phyloP scores from a whole-genome alignment of 2,113 vertebrate genomes.

The Fregata magnificens region DNA sequence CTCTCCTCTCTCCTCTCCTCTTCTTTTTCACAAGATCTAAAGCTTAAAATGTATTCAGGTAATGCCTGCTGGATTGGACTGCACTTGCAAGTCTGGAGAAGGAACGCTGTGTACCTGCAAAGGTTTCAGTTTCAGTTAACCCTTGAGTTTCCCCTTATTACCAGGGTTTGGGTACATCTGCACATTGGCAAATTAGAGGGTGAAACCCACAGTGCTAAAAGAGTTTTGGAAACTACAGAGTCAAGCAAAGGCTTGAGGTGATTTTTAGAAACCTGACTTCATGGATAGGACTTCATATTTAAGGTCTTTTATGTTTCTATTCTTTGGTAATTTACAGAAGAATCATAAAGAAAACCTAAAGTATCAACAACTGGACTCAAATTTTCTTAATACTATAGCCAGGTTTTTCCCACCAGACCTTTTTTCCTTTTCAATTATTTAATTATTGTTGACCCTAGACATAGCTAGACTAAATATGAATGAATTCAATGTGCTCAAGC shows the following conservation, averaged over 20 bases:
- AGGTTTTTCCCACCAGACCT: neutral
- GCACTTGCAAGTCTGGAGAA: neutral
- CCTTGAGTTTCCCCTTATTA: neutral
- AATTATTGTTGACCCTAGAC: neutral
- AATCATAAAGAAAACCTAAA: neutral
- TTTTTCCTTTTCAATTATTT: neutral
- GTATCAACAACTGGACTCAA: neutral
- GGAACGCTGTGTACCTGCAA: neutral
- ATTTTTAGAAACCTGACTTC: neutral
- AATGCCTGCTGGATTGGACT: neutral
- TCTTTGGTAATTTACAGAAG: neutral
- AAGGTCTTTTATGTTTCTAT: neutral
- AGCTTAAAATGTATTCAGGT: neutral
- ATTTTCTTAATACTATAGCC: neutral
- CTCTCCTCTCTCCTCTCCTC: rapidly evolving
- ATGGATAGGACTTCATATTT: neutral
- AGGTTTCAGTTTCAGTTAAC: neutral
- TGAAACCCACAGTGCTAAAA: neutral
- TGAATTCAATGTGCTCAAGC: neutral
- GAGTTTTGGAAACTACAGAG: neutral
- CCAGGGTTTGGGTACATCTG: neutral
- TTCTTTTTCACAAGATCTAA: neutral
- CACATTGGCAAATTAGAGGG: neutral
- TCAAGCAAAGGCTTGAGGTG: neutral
- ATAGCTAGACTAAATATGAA: neutral